Conservation (phyloP, 2,797 vertebrate genomes). For the Tragopan temminckii region DNA sequence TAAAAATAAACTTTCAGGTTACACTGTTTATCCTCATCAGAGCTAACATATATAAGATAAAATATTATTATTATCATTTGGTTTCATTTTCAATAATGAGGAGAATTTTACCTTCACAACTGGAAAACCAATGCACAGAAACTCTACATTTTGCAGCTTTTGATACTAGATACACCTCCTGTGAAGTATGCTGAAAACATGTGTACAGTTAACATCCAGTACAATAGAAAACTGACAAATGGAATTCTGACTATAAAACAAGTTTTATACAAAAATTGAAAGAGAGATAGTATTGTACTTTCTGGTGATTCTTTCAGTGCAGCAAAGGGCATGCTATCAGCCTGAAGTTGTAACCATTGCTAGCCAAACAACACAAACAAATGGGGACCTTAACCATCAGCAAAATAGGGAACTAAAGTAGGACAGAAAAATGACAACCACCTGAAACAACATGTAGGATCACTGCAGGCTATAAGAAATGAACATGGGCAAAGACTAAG, state of each 20-base stretch:
- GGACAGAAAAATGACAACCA: background rate
- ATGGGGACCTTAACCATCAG: background rate
- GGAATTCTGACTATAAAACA: background rate
- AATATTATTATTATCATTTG: background rate
- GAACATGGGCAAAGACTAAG: background rate
- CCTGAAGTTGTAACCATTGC: background rate
- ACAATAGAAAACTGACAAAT: background rate
- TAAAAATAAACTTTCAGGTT: background rate
- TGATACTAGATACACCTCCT: background rate
- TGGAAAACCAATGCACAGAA: background rate
- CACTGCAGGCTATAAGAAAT: background rate
- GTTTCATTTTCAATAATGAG: background rate
- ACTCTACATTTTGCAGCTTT: background rate
- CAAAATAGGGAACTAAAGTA: background rate
- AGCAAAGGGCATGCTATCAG: background rate
- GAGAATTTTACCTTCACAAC: background rate
- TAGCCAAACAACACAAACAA: background rate
- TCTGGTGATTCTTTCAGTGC: background rate
- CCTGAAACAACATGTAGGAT: background rate
- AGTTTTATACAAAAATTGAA: background rate
- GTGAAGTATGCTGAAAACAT: background rate
- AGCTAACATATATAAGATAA: background rate
- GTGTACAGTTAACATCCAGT: background rate
- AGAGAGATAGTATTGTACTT: background rate
- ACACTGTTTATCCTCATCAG: constrained; percentile 9